A percentile compares a stretch with the other conserved stretches of the same genome.
Conservation (phyloP, 2,888 invertebrate genomes). For the Caradrina kadenii region DNA sequence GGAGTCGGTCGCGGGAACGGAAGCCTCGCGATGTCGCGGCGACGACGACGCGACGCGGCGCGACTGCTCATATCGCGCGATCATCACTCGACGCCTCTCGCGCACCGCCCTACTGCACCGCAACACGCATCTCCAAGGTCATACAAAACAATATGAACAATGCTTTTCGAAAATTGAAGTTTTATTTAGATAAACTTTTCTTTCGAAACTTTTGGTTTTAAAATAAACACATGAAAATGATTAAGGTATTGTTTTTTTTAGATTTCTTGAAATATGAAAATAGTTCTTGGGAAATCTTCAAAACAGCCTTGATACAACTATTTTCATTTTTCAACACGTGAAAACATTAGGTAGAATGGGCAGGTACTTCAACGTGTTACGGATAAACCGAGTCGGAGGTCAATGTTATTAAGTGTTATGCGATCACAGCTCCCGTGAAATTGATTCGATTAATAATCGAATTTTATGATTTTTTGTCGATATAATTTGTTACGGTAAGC, state of each 20-base stretch:
- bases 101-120: conserved; percentile 45
- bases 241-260: too few relatives aligned
- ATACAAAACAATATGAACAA: conserved; percentile 24
- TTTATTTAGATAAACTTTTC: conserved; percentile 13
- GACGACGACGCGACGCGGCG: conserved; percentile 67
- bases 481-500: conserved; percentile 71
- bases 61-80: conserved; percentile 72
- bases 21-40: conserved; percentile 84
- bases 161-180: conserved; percentile 2
- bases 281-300: not conserved
- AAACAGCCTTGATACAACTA: not conserved
- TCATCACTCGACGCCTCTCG: conserved; percentile 67
- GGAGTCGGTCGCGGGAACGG: conserved; percentile 89
- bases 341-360: not conserved
- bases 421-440: conserved; percentile 78
- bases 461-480: conserved; percentile 76
- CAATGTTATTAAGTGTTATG: conserved; percentile 72
- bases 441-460: conserved; percentile 79
- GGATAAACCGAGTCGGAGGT: conserved; percentile 68
- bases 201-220: conserved; percentile 10
- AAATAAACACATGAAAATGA: not conserved
- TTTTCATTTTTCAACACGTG: conserved; percentile 10
- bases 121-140: conserved; percentile 38
- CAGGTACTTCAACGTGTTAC: conserved; percentile 12
- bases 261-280: not conserved